A percentile compares a stretch with the other conserved stretches of the same genome.
Evolutionary conservation across 2,888 invertebrate species (phyloP).

Genomic region (Drosophila percnosoma): DNA sequence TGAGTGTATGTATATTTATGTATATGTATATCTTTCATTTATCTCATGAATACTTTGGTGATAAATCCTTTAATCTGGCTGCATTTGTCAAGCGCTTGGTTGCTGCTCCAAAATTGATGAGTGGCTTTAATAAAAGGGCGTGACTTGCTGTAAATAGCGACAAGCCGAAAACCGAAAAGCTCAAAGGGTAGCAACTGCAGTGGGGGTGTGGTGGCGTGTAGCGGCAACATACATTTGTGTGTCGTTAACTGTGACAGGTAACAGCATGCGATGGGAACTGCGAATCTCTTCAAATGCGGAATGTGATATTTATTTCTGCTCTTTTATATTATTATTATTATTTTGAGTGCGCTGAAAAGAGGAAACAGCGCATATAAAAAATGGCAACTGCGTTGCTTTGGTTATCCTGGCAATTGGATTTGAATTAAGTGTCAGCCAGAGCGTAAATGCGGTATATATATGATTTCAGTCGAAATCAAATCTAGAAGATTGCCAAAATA

Average conservation of each 20-base stretch:
- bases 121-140: conserved; percentile 80
- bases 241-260: conserved; percentile 56
- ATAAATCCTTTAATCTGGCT: conserved; percentile 75
- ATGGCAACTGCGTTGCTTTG: conserved; percentile 31
- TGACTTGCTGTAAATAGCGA: conserved; percentile 75
- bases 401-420: conserved; percentile 46
- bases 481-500: not conserved
- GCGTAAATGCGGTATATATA: conserved; percentile 27
- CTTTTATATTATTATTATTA: conserved; percentile 6
- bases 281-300: conserved; percentile 42
- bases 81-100: conserved; percentile 68
- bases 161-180: conserved; percentile 18
- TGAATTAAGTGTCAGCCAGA: conserved; percentile 39
- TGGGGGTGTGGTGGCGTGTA: not conserved
- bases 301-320: conserved; percentile 56
- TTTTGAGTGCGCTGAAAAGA: not conserved
- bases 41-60: conserved; percentile 42
- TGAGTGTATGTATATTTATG: not conserved
- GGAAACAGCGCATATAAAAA: not conserved
- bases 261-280: conserved; percentile 34
- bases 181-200: not conserved
- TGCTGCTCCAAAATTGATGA: conserved; percentile 74
- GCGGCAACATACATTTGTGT: conserved; percentile 47
- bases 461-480: not conserved
- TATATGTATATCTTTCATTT: conserved; percentile 31